These are phyloP conservation scores for Drosophila monieri DNA, from an alignment of 2,888 invertebrate genomes.

Conservation along the genomic window DNA sequence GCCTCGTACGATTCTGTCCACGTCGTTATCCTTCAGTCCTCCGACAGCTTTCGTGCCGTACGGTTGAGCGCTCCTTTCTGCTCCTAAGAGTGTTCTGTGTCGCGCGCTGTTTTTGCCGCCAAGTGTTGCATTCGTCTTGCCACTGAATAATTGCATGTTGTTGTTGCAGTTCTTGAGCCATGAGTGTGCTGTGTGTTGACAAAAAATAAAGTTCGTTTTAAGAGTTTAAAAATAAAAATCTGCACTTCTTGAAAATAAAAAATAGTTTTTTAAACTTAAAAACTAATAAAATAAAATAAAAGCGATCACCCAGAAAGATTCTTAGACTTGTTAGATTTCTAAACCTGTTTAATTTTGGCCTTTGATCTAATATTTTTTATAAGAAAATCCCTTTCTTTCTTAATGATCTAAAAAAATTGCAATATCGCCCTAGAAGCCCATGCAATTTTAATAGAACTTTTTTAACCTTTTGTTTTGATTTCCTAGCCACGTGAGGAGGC, in stretches of 20 bases:
- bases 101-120: constrained; percentile 37
- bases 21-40: constrained; percentile 64
- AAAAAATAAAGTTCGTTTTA: constrained; percentile 2
- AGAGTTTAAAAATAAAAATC: neutral
- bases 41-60: constrained; percentile 73
- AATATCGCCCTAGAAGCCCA: neutral
- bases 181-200: constrained; percentile 15
- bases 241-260: neutral
- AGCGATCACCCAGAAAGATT: neutral
- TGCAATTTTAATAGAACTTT: neutral
- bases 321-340: neutral
- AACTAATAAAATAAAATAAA: neutral
- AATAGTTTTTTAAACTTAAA: neutral
- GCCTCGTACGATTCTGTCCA: constrained; percentile 47
- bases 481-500: constrained; percentile 16
- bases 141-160: constrained; percentile 1
- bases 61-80: constrained; percentile 55
- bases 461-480: neutral
- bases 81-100: constrained; percentile 10
- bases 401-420: neutral
- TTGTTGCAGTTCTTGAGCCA: constrained; percentile 1
- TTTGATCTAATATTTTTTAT: neutral
- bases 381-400: neutral
- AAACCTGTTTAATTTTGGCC: too few relatives aligned
- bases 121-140: constrained; percentile 45